These are phyloP conservation scores for Drosophila melanica DNA, from an alignment of 1,140 invertebrate species.

Conservation along the genomic window DNA sequence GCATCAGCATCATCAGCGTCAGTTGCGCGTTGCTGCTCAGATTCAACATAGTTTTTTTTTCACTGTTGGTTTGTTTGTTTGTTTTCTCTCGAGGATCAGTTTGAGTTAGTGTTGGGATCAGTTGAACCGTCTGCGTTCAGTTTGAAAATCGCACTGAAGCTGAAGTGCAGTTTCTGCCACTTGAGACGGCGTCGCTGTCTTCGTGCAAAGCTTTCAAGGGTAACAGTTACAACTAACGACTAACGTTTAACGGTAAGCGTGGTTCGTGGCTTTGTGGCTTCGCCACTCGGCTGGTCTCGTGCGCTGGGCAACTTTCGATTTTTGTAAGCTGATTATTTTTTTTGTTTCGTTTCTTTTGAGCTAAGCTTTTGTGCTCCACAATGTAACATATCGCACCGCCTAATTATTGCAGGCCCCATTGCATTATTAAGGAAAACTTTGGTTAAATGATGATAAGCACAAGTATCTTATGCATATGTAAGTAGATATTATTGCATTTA, in stretches of 20 bases:
- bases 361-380: constrained; percentile 48
- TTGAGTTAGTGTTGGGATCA: constrained; percentile 15
- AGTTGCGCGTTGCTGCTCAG: constrained; percentile 11
- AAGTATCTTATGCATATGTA: constrained; percentile 50
- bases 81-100: too few species aligned
- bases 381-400: constrained; percentile 15
- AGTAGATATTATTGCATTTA: constrained; percentile 38
- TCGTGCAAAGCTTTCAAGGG: constrained; percentile 69
- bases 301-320: constrained; percentile 57
- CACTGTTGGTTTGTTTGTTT: constrained; percentile 11
- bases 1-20: constrained; percentile 39
- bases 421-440: constrained; percentile 15
- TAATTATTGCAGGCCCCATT: constrained; percentile 24
- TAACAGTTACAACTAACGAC: constrained; percentile 30
- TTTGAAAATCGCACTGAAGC: constrained; percentile 73
- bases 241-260: constrained; percentile 40
- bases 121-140: constrained; percentile 60
- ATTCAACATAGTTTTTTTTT: constrained; percentile 31
- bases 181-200: constrained; percentile 39
- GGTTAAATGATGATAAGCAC: constrained; percentile 46
- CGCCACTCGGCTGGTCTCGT: constrained; percentile 26
- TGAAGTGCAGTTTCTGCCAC: constrained; percentile 71
- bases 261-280: constrained; percentile 14
- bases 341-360: too few species aligned
- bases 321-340: constrained; percentile 44